Percentiles rank a stretch among this genome's conserved stretches.
These are phyloP conservation scores for Anticlea derivata DNA, from an alignment of 2,888 invertebrate species.

Conservation along the genomic window DNA sequence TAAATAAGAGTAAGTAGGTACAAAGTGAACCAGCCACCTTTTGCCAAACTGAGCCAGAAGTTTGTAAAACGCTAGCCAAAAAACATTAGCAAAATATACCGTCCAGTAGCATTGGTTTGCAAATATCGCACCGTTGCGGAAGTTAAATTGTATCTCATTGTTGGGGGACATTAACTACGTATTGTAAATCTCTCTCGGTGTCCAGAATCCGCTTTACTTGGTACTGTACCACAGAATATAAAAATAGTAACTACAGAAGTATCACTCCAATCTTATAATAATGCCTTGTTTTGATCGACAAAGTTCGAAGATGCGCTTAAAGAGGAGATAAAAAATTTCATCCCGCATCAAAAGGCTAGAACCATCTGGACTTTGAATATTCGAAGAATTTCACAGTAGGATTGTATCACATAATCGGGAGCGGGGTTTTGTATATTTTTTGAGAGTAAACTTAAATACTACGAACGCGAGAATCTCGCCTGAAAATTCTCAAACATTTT, in stretches of 20 bases:
- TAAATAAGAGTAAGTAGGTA: background rate
- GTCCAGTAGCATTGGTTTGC: slow-evolving; percentile 61
- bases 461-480: too few species aligned
- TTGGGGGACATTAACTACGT: slow-evolving; percentile 71
- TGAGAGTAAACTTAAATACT: too few species aligned
- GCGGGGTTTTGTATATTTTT: too few species aligned
- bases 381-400: too few species aligned
- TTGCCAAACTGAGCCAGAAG: slow-evolving; percentile 28
- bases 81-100: slow-evolving; percentile 67
- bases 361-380: too few species aligned
- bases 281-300: too few species aligned
- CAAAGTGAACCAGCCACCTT: slow-evolving; percentile 3
- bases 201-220: slow-evolving; percentile 48
- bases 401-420: too few species aligned
- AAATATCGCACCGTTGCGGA: slow-evolving; percentile 65
- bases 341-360: too few species aligned
- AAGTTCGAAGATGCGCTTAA: too few species aligned
- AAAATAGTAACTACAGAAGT: background rate
- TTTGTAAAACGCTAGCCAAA: slow-evolving; percentile 65
- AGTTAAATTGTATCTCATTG: slow-evolving; percentile 78
- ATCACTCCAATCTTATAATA: background rate
- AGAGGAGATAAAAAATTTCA: too few species aligned
- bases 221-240: slow-evolving; percentile 11
- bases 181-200: slow-evolving; percentile 71
- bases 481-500: too few species aligned